These are phyloP conservation scores for Miltochrista miniata DNA, from an alignment of 2,888 invertebrate species.

Conservation along the genomic window DNA sequence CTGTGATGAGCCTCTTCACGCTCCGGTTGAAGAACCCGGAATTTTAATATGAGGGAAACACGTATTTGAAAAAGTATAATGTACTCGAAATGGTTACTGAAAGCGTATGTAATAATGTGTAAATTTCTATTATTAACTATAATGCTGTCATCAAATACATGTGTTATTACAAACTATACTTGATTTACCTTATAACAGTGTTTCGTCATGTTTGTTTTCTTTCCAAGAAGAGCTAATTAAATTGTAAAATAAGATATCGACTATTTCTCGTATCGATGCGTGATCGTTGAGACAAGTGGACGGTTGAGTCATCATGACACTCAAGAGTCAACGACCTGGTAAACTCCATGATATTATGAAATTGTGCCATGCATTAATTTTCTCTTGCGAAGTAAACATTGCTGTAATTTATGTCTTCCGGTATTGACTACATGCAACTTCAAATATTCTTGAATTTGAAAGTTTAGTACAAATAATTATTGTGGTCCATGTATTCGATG, in stretches of 20 bases:
- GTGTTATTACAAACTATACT: too few relatives aligned
- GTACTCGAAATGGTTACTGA: too few relatives aligned
- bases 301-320: slow-evolving; percentile 21
- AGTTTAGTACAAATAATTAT: too few relatives aligned
- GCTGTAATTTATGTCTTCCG: not conserved
- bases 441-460: not conserved
- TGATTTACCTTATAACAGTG: not conserved
- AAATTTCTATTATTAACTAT: too few relatives aligned
- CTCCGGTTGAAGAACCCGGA: too few relatives aligned
- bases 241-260: not conserved
- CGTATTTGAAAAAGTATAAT: too few relatives aligned
- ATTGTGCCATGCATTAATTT: slow-evolving; percentile 12
- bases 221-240: not conserved
- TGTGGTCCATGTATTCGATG: too few relatives aligned
- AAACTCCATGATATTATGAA: slow-evolving; percentile 18
- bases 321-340: slow-evolving; percentile 23
- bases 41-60: too few relatives aligned
- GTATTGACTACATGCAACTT: not conserved
- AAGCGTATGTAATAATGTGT: too few relatives aligned
- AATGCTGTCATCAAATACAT: too few relatives aligned
- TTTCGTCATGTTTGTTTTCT: not conserved
- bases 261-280: not conserved
- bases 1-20: too few relatives aligned
- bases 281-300: not conserved
- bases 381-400: slow-evolving; percentile 11